phyloP scores from a whole-genome alignment of 2,113 vertebrate species.

The Ammodytes marinus region DNA sequence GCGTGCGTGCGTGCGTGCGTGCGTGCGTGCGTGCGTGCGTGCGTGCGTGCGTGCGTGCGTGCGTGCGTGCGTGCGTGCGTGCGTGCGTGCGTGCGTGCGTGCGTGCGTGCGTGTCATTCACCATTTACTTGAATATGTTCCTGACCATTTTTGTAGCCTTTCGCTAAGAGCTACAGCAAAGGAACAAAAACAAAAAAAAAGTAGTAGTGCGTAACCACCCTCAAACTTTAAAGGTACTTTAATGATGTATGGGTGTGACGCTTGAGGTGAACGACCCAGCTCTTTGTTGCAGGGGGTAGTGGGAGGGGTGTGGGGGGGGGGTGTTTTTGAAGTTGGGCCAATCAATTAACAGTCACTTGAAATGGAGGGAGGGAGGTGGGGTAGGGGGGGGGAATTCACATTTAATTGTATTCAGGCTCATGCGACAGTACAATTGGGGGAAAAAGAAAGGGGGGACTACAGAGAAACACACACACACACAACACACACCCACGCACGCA shows the following conservation, averaged over 20 bases:
- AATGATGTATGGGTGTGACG: slow-evolving; percentile 69
- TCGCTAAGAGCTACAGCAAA: slow-evolving; percentile 53
- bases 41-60: too few relatives aligned
- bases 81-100: too few relatives aligned
- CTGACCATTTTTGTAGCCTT: slow-evolving; percentile 65
- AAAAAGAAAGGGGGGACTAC: not conserved
- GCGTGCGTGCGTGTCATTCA: not conserved
- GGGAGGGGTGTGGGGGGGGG: not conserved
- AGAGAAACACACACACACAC: slow-evolving; percentile 39
- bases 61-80: too few relatives aligned
- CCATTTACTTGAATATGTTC: slow-evolving; percentile 57
- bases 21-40: too few relatives aligned
- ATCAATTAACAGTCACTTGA: slow-evolving; percentile 79
- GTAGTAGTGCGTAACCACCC: slow-evolving; percentile 25
- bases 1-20: too few relatives aligned
- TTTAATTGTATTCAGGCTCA: slow-evolving; percentile 82
- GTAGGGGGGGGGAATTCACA: slow-evolving; percentile 57
- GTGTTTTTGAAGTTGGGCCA: slow-evolving; percentile 82
- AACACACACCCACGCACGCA: too few relatives aligned
- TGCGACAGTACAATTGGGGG: slow-evolving; percentile 52
- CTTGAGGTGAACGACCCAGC: slow-evolving; percentile 59
- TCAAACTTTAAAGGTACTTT: slow-evolving; percentile 57
- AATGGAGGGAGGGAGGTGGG: slow-evolving; percentile 26
- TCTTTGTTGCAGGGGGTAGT: slow-evolving; percentile 63
- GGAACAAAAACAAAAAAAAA: not conserved